phyloP scores from a whole-genome alignment of 1,140 invertebrate genomes.

The Cyrtorhinus lividipennis region DNA sequence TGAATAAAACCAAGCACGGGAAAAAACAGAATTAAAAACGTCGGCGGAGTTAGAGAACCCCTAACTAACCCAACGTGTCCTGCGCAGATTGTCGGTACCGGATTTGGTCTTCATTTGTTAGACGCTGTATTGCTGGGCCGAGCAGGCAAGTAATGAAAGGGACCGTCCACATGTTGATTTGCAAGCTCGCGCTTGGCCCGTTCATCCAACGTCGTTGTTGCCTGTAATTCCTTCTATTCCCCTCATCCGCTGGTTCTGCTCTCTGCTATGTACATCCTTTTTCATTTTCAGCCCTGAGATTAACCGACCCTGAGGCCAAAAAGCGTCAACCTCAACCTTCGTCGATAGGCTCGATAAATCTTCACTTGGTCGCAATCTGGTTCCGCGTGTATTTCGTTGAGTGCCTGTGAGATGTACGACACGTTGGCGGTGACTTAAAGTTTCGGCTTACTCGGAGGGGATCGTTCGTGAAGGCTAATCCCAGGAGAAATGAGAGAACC shows the following conservation, averaged over 20 bases:
- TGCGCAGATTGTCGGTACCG: neutral
- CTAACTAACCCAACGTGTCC: too few species aligned
- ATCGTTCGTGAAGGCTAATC: too few species aligned
- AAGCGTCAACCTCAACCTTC: too few species aligned
- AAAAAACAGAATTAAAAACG: neutral
- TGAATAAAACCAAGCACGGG: too few species aligned
- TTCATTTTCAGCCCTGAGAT: neutral
- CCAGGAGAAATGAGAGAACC: too few species aligned
- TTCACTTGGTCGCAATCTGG: neutral
- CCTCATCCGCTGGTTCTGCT: too few species aligned
- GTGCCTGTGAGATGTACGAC: too few species aligned
- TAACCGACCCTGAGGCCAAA: conserved; percentile 2
- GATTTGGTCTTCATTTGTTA: conserved; percentile 2
- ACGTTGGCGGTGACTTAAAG: too few species aligned
- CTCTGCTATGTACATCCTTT: too few species aligned
- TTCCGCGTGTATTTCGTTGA: too few species aligned
- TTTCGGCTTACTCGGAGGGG: too few species aligned
- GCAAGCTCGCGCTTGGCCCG: neutral
- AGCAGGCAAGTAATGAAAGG: neutral
- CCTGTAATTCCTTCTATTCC: neutral
- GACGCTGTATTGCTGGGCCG: neutral
- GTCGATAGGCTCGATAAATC: neutral
- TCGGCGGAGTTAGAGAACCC: too few species aligned
- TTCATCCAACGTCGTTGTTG: neutral
- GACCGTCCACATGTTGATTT: conserved; percentile 1